Evolutionary conservation across 2,888 invertebrate species (phyloP), one percentile per base, ranked within the genome.

Genomic region (Cancer borealis): DNA sequence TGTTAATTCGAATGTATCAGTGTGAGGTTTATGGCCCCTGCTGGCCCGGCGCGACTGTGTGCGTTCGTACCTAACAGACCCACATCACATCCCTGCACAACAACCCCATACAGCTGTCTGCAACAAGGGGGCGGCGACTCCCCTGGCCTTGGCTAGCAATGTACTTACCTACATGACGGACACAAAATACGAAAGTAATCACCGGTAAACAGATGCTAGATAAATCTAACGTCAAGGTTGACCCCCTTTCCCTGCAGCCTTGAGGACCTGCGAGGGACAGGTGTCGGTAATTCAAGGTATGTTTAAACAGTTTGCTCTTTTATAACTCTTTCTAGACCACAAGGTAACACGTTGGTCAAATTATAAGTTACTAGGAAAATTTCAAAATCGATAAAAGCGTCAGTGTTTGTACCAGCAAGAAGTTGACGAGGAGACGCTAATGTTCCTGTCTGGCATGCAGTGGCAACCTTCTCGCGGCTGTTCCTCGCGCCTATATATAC

Each of bases 401-500:
- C 84, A 10, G 39, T 30, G 84, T 10, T 39, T 4, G 30, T 39
- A 14, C 6, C 39, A 84, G 30, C 14, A 30, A 8, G 39, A 84
- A 39, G 84, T 5, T 84, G 30, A 30, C 39, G 39, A 14, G 30
- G 17, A 10, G 39, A 0, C 12, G 3, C 12, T 84, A n/a, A 84
- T 39, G 84, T 84, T 84, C 39, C 84, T 39, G 17, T 79, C 21
- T 92, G 92, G 92, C 26, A 84, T 84, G 54, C 46, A 14, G 54
- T 87, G 92, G 92, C 92, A 92, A 92, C 92, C 87, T 45, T 87
- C 87, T 12, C 49, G n/a, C 17, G 49, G 92, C 87, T 92, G 87
- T 92, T 87, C 84, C 92, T 92, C 39, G 87, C 89, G 73, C 91
- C 89, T 93, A 93, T 93, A 93, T 93, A 93, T 93, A 93, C 87